Base-by-base conservation (phyloP, 2,888 invertebrate species). In the Caradrina kadenii region DNA sequence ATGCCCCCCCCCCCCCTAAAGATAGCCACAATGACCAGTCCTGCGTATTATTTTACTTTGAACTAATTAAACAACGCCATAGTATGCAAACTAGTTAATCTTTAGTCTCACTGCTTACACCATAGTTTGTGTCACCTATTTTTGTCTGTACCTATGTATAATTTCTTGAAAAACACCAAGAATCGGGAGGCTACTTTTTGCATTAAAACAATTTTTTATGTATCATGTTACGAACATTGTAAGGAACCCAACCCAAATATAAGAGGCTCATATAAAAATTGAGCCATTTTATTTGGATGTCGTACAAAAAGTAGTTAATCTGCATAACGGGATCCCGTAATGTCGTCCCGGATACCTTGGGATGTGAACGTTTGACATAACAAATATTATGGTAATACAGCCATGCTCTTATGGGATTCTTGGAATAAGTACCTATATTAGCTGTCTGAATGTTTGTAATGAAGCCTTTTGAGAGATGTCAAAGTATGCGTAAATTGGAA, bases 301-400 rank as follows among this genome's bases (percentile, higher is more conserved):
- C 86, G 85, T 85, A 84, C 76, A 81, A 82, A 86, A 81, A 85
- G 84, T 86, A 88, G 87, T 90, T 92, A 90, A 92, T 93, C 91
- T 91, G 87, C 90, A 91, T 91, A 93, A 90, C 89, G 89, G 87
- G 63, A 61, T 26, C n/a, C 49, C 22, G 42, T 68, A 63, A 79
- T 60, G 63, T 42, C 42, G 39, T 49, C 48, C 60, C 59, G 60
- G 66, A 63, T 79, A 79, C 79, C 72, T 68, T 78, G 73, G 79
- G 81, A 80, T 80, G 72, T 70, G 80, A 74, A 58, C 67, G 84
- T 83, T 88, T 80, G 81, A 76, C 82, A 83, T 86, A 76, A 83
- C 85, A 86, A 85, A 86, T 87, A 84, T 87, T 84, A 86, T 85
- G 83, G 66, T 81, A 81, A 85, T 81, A 79, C 55, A 67, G 50